Percentiles rank a stretch among this genome's conserved stretches.
Evolutionary conservation across 2,797 vertebrate genomes (phyloP).

Genomic region (Stomatorhinus walkeri): DNA sequence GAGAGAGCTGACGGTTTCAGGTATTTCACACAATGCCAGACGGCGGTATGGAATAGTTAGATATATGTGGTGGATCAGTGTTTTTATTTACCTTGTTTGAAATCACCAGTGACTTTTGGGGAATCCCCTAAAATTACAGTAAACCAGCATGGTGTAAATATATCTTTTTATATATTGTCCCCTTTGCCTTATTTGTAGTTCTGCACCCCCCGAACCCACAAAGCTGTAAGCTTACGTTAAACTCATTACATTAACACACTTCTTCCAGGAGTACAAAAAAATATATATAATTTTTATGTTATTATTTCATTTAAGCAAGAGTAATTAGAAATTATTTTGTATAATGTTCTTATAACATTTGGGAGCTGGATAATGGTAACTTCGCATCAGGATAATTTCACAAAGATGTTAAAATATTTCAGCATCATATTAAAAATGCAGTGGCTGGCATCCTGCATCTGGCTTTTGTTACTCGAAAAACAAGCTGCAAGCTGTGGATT

Average conservation of each 20-base stretch:
- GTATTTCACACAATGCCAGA: background rate
- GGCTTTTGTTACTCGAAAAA: background rate
- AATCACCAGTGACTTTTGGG: background rate
- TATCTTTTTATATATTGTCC: background rate
- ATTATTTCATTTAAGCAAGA: background rate
- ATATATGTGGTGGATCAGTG: background rate
- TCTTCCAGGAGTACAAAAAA: background rate
- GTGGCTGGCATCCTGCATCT: background rate
- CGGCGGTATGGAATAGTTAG: background rate
- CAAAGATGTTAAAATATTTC: background rate
- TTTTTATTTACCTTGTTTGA: background rate
- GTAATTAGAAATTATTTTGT: background rate
- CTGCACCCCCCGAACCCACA: background rate
- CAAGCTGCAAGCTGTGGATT: background rate
- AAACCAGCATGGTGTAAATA: background rate
- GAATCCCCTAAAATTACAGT: background rate
- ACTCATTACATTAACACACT: background rate
- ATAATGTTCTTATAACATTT: background rate
- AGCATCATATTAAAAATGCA: background rate
- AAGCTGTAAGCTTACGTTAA: background rate
- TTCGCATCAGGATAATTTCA: background rate
- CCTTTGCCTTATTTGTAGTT: background rate
- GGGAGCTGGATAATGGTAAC: background rate
- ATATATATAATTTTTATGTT: background rate
- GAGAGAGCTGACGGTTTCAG: background rate